Evolutionary conservation across 1,140 invertebrate species (phyloP).

Genomic region (Drosophila seguyi): DNA sequence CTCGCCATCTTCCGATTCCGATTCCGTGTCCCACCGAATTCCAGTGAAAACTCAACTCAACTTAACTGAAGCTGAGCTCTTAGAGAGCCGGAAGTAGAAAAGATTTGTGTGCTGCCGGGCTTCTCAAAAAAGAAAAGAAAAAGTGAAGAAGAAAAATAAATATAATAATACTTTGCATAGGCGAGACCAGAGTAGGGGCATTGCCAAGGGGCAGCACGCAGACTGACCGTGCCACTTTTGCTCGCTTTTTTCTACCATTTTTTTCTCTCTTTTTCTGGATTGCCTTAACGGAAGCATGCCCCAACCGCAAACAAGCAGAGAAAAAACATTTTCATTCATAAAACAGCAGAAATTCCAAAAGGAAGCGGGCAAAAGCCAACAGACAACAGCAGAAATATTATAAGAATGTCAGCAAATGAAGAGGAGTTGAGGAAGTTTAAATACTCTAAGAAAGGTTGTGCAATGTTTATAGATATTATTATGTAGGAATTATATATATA

Average conservation of each 20-base stretch:
- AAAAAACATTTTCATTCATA: constrained; percentile 77
- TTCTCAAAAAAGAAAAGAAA: constrained; percentile 21
- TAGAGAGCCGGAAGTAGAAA: constrained; percentile 58
- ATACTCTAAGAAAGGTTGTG: constrained; percentile 6
- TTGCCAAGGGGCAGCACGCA: constrained; percentile 23
- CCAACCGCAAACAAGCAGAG: constrained; percentile 61
- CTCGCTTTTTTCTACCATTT: constrained; percentile 47
- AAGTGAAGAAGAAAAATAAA: constrained; percentile 17
- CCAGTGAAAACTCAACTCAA: constrained; percentile 63
- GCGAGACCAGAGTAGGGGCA: constrained; percentile 31
- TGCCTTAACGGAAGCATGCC: constrained; percentile 79
- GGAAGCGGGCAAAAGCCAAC: constrained; percentile 70
- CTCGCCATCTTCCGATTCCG: constrained; percentile 30
- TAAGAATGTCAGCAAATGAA: constrained; percentile 20
- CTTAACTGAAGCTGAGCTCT: constrained; percentile 19
- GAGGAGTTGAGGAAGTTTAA: neutral
- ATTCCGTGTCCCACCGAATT: constrained; percentile 45
- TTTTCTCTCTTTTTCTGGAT: constrained; percentile 19
- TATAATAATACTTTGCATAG: constrained; percentile 71
- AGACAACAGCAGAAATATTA: constrained; percentile 53
- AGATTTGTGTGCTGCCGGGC: constrained; percentile 44
- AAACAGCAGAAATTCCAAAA: constrained; percentile 82
- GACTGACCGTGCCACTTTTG: constrained; percentile 76
- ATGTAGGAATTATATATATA: neutral
- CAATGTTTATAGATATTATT: neutral